These are phyloP conservation scores for Acleris cristana DNA, from an alignment of 2,888 invertebrate species.

Conservation along the genomic window DNA sequence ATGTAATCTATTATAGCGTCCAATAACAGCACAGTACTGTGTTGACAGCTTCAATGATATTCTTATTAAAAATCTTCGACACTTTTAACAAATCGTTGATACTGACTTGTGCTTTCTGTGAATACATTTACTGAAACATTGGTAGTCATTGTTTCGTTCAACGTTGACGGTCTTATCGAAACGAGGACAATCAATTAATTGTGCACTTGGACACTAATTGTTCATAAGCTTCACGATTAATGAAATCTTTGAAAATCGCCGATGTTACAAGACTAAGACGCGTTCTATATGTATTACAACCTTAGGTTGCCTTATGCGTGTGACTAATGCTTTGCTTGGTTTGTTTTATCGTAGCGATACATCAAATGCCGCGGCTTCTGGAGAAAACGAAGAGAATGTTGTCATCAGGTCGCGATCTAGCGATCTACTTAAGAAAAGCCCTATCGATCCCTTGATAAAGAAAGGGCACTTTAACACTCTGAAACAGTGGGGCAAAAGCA, in stretches of 20 bases:
- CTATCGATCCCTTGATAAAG: slow-evolving; percentile 81
- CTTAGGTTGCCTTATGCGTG: slow-evolving; percentile 80
- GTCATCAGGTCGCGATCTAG: slow-evolving; percentile 89
- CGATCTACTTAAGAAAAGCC: slow-evolving; percentile 89
- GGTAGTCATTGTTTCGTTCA: slow-evolving; percentile 71
- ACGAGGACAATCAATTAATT: slow-evolving; percentile 71
- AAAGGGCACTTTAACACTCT: slow-evolving; percentile 90
- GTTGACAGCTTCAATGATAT: slow-evolving; percentile 69
- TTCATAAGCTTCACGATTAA: slow-evolving; percentile 81
- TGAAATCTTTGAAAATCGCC: slow-evolving; percentile 66
- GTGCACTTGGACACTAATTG: slow-evolving; percentile 81
- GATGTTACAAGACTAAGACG: slow-evolving; percentile 77
- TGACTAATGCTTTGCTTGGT: slow-evolving; percentile 85
- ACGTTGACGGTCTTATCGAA: slow-evolving; percentile 49
- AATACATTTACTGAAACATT: slow-evolving; percentile 75
- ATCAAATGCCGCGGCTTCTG: slow-evolving; percentile 79
- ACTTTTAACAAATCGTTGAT: slow-evolving; percentile 76
- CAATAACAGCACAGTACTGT: slow-evolving; percentile 76
- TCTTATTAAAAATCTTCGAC: slow-evolving; percentile 67
- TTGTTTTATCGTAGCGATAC: slow-evolving; percentile 83
- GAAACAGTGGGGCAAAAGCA: slow-evolving; percentile 93
- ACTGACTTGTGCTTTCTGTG: slow-evolving; percentile 79
- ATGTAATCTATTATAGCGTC: slow-evolving; percentile 68
- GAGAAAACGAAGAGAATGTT: slow-evolving; percentile 80
- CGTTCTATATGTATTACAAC: slow-evolving; percentile 65